phyloP scores from a whole-genome alignment of 2,797 vertebrate genomes.

The Syndactyla subalaris region DNA sequence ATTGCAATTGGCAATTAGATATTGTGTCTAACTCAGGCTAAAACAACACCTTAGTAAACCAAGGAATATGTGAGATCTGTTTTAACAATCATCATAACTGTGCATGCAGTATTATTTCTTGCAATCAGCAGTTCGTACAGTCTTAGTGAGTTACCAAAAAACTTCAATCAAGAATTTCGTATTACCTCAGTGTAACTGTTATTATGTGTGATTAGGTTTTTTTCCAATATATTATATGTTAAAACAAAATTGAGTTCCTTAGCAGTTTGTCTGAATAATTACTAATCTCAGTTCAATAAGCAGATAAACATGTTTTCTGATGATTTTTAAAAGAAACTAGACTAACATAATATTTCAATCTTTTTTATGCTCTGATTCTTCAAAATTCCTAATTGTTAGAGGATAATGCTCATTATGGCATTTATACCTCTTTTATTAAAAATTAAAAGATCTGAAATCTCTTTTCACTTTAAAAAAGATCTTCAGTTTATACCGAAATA shows the following conservation, averaged over 20 bases:
- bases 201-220: not conserved
- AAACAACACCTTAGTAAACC: conserved; percentile 37
- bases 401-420: not conserved
- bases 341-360: not conserved
- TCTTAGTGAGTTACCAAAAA: not conserved
- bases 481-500: not conserved
- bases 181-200: not conserved
- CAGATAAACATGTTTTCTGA: not conserved
- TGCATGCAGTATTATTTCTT: conserved; percentile 19
- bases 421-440: not conserved
- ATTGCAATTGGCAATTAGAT: conserved; percentile 67
- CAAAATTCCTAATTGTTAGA: not conserved
- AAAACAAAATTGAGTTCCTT: not conserved
- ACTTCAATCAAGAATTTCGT: not conserved
- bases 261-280: not conserved
- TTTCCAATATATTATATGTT: not conserved
- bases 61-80: not conserved
- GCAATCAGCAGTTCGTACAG: not conserved
- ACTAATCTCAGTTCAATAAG: not conserved
- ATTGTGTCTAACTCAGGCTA: conserved; percentile 48
- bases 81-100: not conserved
- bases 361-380: not conserved
- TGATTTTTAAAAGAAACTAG: not conserved
- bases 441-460: not conserved
- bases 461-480: not conserved